These are phyloP conservation scores for Deilephila elpenor DNA, from an alignment of 2,888 invertebrate species.

Conservation along the genomic window DNA sequence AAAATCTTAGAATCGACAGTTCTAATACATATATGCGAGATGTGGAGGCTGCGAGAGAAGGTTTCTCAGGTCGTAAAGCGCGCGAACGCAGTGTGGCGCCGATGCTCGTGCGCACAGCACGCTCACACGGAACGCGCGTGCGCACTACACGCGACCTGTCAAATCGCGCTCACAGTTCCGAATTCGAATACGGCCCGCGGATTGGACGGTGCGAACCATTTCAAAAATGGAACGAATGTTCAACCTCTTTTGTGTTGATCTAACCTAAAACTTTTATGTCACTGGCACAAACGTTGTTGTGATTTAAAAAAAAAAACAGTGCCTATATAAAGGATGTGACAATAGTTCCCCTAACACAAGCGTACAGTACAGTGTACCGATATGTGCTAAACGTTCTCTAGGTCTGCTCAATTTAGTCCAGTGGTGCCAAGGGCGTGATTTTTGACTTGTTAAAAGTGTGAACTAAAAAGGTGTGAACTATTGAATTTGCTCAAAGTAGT, in stretches of 20 bases:
- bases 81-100: constrained; percentile 83
- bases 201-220: constrained; percentile 42
- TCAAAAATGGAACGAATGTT: constrained; percentile 69
- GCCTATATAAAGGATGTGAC: constrained; percentile 45
- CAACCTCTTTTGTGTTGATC: constrained; percentile 59
- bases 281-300: constrained; percentile 29
- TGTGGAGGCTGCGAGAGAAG: constrained; percentile 72
- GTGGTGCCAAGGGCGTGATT: constrained; percentile 78
- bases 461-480: constrained; percentile 71
- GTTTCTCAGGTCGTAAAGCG: constrained; percentile 80
- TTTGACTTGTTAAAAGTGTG: constrained; percentile 75
- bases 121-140: constrained; percentile 73
- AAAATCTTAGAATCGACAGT: constrained; percentile 68
- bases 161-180: constrained; percentile 68
- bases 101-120: constrained; percentile 80
- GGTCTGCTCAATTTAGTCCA: constrained; percentile 72
- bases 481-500: constrained; percentile 55
- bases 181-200: constrained; percentile 58
- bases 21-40: constrained; percentile 45
- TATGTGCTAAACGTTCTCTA: constrained; percentile 77
- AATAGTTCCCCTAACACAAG: constrained; percentile 31
- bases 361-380: constrained; percentile 61
- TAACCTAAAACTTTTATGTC: constrained; percentile 49
- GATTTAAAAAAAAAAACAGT: constrained; percentile 29
- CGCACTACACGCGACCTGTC: constrained; percentile 66